Percentiles rank a stretch among this genome's conserved stretches.
Evolutionary conservation across 2,797 vertebrate genomes (phyloP).

Genomic region (Fundulus diaphanus): DNA sequence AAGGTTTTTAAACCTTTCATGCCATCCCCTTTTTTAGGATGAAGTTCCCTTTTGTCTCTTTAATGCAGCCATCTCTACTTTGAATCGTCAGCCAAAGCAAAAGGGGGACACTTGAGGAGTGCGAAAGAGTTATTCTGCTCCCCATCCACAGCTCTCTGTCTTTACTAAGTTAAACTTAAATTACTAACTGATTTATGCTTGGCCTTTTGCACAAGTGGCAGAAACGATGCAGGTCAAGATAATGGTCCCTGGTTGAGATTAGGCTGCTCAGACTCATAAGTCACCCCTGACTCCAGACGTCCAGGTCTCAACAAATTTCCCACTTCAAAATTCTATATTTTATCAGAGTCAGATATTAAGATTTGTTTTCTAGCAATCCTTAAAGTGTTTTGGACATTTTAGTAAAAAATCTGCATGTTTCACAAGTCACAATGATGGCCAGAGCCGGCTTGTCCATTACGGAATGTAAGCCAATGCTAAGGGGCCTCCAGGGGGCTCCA

Average conservation of each 20-base stretch:
- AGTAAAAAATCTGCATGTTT: not conserved
- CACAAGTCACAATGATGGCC: not conserved
- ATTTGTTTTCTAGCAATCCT: not conserved
- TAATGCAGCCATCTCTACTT: slow-evolving; percentile 52
- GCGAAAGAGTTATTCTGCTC: slow-evolving; percentile 64
- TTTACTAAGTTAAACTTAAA: slow-evolving; percentile 76
- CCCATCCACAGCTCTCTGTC: slow-evolving; percentile 22
- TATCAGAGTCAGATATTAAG: not conserved
- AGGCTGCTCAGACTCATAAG: slow-evolving; percentile 32
- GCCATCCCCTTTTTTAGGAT: slow-evolving; percentile 38
- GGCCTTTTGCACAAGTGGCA: slow-evolving; percentile 33
- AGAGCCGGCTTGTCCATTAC: too few species aligned
- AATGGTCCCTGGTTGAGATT: slow-evolving; percentile 35
- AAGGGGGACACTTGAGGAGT: slow-evolving; percentile 60
- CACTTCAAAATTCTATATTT: not conserved
- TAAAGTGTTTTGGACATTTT: not conserved
- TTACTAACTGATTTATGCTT: slow-evolving; percentile 67
- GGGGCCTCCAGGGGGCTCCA: too few species aligned
- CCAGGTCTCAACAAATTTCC: not conserved
- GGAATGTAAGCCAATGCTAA: too few species aligned
- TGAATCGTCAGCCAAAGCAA: slow-evolving; percentile 42
- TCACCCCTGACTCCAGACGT: slow-evolving; percentile 16
- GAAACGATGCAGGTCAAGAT: slow-evolving; percentile 62
- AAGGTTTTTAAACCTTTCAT: slow-evolving; percentile 62
- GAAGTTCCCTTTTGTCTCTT: slow-evolving; percentile 67